Percentiles rank a stretch among this genome's conserved stretches.
phyloP scores from a whole-genome alignment of 2,113 vertebrate species.

The Psilopsiagon aymara region DNA sequence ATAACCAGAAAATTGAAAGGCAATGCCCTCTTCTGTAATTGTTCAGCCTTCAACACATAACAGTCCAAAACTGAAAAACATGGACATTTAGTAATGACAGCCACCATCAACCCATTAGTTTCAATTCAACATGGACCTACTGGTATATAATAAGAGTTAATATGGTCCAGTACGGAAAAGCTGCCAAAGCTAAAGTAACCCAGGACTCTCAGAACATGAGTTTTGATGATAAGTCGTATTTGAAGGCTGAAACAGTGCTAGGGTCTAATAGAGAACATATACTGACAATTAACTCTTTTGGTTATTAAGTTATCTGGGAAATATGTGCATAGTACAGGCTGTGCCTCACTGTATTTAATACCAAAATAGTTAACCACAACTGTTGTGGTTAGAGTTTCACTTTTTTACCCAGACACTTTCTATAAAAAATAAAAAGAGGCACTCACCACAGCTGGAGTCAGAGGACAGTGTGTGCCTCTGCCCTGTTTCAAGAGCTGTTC shows the following conservation, averaged over 20 bases:
- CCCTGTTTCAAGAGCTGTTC: background rate
- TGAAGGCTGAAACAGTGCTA: background rate
- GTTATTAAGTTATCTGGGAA: background rate
- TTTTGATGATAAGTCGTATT: background rate
- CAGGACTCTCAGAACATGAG: background rate
- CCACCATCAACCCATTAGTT: background rate
- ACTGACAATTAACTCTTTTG: background rate
- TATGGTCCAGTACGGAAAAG: background rate
- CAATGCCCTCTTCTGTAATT: background rate
- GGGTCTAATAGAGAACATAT: background rate
- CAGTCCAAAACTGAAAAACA: background rate
- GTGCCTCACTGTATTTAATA: background rate
- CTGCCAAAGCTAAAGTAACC: background rate
- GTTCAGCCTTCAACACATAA: background rate
- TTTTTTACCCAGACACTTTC: background rate
- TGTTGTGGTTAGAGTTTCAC: background rate
- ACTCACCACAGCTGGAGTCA: background rate
- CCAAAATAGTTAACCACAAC: background rate
- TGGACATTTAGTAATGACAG: background rate
- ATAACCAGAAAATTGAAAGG: background rate
- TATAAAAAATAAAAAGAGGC: background rate
- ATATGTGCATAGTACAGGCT: background rate
- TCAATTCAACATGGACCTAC: background rate
- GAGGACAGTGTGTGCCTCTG: accelerated
- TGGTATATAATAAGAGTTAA: background rate